Evolutionary conservation across 2,888 invertebrate species (phyloP), one percentile per base, ranked within the genome.

Genomic region (Agonum fuliginosum): DNA sequence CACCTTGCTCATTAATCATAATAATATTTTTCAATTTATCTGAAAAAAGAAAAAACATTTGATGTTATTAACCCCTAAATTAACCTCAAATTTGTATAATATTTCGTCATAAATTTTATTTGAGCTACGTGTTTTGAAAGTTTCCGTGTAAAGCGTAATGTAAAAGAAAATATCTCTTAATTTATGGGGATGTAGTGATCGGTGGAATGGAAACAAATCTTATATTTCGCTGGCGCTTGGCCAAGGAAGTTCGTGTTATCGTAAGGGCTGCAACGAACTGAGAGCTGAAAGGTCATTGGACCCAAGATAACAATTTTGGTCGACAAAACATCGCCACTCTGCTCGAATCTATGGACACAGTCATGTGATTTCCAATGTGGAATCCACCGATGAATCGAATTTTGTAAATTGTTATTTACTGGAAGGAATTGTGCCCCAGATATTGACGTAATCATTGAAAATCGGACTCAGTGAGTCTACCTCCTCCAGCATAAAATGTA

Each of bases 221-320:
- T 27, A 12, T 24, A 27, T 54, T 27, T 27, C 24, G n/a, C 17
- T 62, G 58, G 58, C 58, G 4, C 3, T 2, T 27, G 17, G 58
- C 58, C 58, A 62, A 27, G 8, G 17, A 30, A 62, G 30, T 62
- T 62, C 8, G 27, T 14, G 54, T 30, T 62, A 62, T 62, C 58
- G 34, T 27, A 62, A 62, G 58, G 58, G 58, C 58, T 17, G 17
- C 58, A 14, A 8, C 8, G 30, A 30, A 30, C 30, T 30, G n/a
- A n/a, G n/a, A n/a, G n/a, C n/a, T n/a, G 30, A 3, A 30, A 34
- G 58, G 27, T 62, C 58, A 62, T 62, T 62, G 58, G 27, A 27
- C 58, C 17, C 58, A 5, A 27, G 58, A 62, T 62, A 34, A 62
- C 58, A 62, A 62, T 62, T 62, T 62, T 58, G 34, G 58, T 62